Percentiles rank a stretch among this genome's conserved stretches.
phyloP scores from a whole-genome alignment of 2,113 vertebrate genomes.

The Phyllostomus hastatus region DNA sequence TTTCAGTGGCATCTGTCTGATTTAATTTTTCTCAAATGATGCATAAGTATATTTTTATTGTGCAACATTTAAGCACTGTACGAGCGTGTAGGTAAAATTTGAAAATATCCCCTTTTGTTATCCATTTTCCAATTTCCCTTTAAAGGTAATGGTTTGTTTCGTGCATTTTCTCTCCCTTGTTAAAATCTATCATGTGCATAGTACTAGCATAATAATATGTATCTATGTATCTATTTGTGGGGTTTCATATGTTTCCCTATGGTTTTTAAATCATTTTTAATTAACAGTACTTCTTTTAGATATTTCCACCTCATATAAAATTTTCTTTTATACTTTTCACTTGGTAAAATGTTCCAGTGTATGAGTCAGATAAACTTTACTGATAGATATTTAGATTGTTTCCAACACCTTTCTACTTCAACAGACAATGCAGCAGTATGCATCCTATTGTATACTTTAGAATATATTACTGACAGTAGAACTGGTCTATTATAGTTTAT shows the following conservation, averaged over 20 bases:
- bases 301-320: background rate
- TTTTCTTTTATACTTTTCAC: background rate
- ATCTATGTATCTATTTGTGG: background rate
- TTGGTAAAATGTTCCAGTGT: background rate
- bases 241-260: background rate
- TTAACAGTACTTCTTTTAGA: background rate
- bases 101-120: background rate
- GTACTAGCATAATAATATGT: background rate
- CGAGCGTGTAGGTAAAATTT: background rate
- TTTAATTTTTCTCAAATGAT: background rate
- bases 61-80: background rate
- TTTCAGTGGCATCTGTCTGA: background rate
- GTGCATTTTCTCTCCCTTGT: background rate
- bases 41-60: background rate
- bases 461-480: background rate
- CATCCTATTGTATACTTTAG: background rate
- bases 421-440: background rate
- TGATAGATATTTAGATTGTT: background rate
- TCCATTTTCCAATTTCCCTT: background rate
- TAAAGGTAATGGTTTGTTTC: background rate
- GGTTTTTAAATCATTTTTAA: background rate
- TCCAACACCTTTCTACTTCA: background rate
- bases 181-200: background rate
- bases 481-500: background rate
- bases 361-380: background rate